Base-by-base conservation (phyloP, 2,113 vertebrate genomes). In the Planiliza haematocheilus region DNA sequence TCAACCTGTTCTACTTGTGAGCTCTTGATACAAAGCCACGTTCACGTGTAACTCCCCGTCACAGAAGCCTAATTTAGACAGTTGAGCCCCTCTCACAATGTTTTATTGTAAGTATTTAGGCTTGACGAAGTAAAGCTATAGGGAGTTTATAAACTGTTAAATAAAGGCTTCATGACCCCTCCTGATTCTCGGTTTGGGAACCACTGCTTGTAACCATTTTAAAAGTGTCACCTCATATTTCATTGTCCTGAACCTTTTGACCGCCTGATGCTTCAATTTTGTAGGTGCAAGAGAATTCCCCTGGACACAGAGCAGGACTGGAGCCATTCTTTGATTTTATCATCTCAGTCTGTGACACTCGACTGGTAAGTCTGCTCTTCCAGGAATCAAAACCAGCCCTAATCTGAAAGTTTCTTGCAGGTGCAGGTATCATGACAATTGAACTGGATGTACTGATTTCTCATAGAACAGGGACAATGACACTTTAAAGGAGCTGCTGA, bases 311-410 rank as follows among this genome's bases (percentile, higher is more conserved):
- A 86, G 97, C 97, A 79, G 97, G 97, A 77, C 78, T 99, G 88
- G 97, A 99, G 86, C 98, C 97, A 0, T 99, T 98, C 93, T 99
- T 99, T 92, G 97, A 99, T 92, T 99, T 99, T 89, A 98, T 99
- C 0, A 94, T 99, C 83, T 97, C 97, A 55, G 95, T 99, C 88
- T 96, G 95, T 1, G 95, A 95, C 86, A 96, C 94, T 0, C 94
- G 98, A 94, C 86, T 99, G 94, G 98, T 99, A 93, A 91, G 78
- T 78, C 30, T 38, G 24, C n/a, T 2, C 3, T 34, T 13, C 38
- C 17, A 8, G 8, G 6, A 13, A 7, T 38, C 3, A 21, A 34
- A 34, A 10, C n/a, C n/a, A 20, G 71, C 10, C 1, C 6, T 6
- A 8, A 7, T 2, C 17, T 37, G 34, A 8, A 24, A 49, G 7